phyloP scores from a whole-genome alignment of 2,888 invertebrate genomes.

The Hydropsyche betteni region DNA sequence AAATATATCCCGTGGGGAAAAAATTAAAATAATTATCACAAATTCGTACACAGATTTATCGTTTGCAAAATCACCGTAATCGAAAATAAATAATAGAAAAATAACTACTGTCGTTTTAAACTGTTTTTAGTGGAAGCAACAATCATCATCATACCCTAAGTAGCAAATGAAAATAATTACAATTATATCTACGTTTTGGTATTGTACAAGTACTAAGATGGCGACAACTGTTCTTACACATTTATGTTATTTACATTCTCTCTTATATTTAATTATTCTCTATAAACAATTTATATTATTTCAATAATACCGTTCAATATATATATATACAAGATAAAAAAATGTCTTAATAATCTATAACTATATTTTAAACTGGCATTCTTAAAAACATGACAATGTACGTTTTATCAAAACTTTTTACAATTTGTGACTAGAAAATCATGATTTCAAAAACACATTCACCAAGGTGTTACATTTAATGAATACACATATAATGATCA shows the following conservation, averaged over 20 bases:
- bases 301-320: not conserved
- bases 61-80: conserved; percentile 6
- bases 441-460: conserved; percentile 1
- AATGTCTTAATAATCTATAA: not conserved
- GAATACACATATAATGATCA: no score
- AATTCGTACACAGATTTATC: not conserved
- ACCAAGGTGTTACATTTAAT: no score
- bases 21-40: no score
- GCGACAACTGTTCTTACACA: conserved; percentile 34
- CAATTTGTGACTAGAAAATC: conserved; percentile 40
- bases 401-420: conserved; percentile 35
- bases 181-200: conserved; percentile 32
- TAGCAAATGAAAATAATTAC: conserved; percentile 33
- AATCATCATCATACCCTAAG: conserved; percentile 17
- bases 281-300: conserved; percentile 23
- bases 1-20: no score
- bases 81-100: not conserved
- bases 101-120: not conserved
- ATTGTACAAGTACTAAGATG: conserved; percentile 38
- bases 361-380: conserved; percentile 14
- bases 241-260: not conserved
- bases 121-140: conserved; percentile 36
- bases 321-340: not conserved
- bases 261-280: conserved; percentile 28
- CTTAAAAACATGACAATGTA: not conserved